These are phyloP conservation scores for Tenodera sinensis DNA, from an alignment of 2,888 invertebrate species.

Conservation along the genomic window DNA sequence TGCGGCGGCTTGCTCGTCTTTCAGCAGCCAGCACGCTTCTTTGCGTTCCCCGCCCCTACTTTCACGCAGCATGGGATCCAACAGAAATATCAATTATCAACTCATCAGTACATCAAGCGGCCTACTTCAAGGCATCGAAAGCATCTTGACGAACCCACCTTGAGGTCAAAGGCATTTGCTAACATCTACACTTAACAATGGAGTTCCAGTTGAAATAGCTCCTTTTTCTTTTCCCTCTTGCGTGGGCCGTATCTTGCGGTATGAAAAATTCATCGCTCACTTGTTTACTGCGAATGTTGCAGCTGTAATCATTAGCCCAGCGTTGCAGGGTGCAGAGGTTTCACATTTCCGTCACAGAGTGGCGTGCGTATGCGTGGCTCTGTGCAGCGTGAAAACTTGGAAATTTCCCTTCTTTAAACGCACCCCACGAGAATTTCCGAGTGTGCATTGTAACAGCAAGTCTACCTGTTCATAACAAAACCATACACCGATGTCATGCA, in stretches of 20 bases:
- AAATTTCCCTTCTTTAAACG: not conserved
- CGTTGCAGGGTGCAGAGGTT: not conserved
- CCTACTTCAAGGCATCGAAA: not conserved
- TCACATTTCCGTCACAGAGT: not conserved
- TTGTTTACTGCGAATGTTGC: not conserved
- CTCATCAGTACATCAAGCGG: conserved; percentile 7
- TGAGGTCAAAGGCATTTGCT: not conserved
- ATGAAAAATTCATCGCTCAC: not conserved
- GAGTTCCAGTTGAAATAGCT: not conserved
- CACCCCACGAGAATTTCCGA: not conserved
- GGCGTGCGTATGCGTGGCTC: not conserved
- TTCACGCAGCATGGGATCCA: not conserved
- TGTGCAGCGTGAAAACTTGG: not conserved
- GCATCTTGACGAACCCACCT: not conserved
- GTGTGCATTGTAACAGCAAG: no score
- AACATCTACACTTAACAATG: not conserved
- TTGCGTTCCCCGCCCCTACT: not conserved
- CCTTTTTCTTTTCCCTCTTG: not conserved
- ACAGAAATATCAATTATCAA: conserved; percentile 7
- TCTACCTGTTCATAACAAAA: no score
- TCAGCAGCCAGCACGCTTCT: not conserved
- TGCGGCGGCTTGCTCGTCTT: not conserved
- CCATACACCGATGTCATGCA: no score
- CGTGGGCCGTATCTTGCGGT: not conserved
- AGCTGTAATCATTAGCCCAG: not conserved